These are phyloP conservation scores for Notodromas monacha DNA, from an alignment of 2,888 invertebrate genomes.

Conservation along the genomic window DNA sequence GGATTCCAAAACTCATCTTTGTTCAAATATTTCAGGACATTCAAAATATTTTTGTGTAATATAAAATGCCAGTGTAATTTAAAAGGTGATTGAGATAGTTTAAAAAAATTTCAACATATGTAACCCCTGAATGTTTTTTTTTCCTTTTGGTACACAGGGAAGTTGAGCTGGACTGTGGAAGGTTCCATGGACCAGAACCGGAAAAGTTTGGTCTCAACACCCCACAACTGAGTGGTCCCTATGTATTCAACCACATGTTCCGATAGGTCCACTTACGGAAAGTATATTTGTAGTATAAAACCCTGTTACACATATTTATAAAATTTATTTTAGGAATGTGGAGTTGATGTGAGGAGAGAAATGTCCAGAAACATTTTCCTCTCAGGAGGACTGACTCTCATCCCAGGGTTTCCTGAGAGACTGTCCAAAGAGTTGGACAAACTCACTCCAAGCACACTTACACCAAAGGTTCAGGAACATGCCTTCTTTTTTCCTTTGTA, in stretches of 20 bases:
- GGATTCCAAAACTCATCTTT: no score
- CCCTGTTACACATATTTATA: slow-evolving; percentile 21
- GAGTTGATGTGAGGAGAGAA: slow-evolving; percentile 23
- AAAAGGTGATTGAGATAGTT: not conserved
- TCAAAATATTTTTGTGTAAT: no score
- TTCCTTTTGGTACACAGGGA: slow-evolving; percentile 9
- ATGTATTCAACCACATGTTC: no score
- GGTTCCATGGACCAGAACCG: slow-evolving; percentile 18
- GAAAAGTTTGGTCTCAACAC: no score
- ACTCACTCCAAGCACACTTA: slow-evolving; percentile 20
- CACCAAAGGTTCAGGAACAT: slow-evolving; percentile 17
- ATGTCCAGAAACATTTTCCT: slow-evolving; percentile 23
- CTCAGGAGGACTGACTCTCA: slow-evolving; percentile 21
- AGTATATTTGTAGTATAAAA: slow-evolving; percentile 24
- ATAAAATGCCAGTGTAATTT: no score
- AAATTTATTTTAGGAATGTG: slow-evolving; percentile 20
- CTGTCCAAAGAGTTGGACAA: slow-evolving; percentile 21
- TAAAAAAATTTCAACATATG: not conserved
- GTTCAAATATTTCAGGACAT: no score
- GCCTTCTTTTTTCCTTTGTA: slow-evolving; percentile 6
- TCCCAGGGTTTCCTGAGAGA: slow-evolving; percentile 23
- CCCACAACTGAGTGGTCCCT: no score
- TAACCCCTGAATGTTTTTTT: not conserved
- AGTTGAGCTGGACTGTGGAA: slow-evolving; percentile 14
- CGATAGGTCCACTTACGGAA: slow-evolving; percentile 23